phyloP scores from a whole-genome alignment of 37 sponge, comb jelly and placozoan genomes.

The Chondrilla cf. caribensis region DNA sequence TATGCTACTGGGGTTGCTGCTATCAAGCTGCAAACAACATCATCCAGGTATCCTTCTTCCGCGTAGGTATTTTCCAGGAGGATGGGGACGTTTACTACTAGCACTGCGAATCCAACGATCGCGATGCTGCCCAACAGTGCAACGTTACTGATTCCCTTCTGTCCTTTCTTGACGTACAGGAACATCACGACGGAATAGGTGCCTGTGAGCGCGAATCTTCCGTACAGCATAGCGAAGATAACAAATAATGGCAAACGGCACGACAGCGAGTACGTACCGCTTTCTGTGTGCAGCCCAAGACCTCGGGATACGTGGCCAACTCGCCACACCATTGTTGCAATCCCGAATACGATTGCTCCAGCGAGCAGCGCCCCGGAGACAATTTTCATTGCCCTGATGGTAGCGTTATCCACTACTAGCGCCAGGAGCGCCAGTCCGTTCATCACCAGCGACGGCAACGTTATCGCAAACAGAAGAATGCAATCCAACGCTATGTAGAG shows the following conservation, averaged over 20 bases:
- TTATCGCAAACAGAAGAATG: too few species aligned
- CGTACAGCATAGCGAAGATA: background rate
- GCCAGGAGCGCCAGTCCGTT: background rate
- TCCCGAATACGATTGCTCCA: background rate
- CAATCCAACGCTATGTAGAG: too few species aligned
- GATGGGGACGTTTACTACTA: background rate
- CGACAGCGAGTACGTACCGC: background rate
- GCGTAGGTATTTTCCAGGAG: background rate
- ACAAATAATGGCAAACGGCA: background rate
- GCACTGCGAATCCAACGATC: background rate
- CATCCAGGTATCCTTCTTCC: background rate
- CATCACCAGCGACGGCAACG: background rate
- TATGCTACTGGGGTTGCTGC: background rate
- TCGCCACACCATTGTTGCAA: background rate
- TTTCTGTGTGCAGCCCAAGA: background rate
- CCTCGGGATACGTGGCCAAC: background rate
- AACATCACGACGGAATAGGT: background rate
- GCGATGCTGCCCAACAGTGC: background rate
- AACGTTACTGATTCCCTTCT: background rate
- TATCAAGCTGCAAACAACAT: background rate
- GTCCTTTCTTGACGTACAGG: background rate
- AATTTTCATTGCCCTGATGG: background rate
- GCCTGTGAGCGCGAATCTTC: background rate
- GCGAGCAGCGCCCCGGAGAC: background rate
- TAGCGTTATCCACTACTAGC: background rate